A percentile compares a stretch with the other conserved stretches of the same genome.
Evolutionary conservation across 1,140 invertebrate species (phyloP).

Genomic region (Euglossa dilemma): DNA sequence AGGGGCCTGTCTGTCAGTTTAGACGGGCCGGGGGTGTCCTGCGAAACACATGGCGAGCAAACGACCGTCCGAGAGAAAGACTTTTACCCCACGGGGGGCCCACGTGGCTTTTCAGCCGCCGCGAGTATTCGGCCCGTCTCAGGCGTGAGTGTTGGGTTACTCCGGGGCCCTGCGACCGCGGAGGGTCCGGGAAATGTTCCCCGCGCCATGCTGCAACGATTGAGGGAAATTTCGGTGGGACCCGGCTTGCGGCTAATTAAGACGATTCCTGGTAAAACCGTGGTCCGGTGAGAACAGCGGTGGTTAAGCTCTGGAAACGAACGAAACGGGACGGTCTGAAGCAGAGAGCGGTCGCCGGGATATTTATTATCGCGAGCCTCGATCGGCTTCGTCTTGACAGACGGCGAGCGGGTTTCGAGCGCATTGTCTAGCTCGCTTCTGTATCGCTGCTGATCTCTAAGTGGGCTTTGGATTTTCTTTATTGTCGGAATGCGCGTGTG

Average conservation of each 20-base stretch:
- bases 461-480: neutral
- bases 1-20: conserved; percentile 15
- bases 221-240: conserved; percentile 3
- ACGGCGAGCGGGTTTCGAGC: neutral
- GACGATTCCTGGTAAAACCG: conserved; percentile 10
- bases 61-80: conserved; percentile 75
- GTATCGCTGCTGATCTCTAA: neutral
- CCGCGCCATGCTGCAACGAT: conserved; percentile 15
- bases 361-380: neutral
- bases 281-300: neutral
- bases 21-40: neutral
- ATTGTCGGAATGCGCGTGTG: neutral
- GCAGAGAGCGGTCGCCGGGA: neutral
- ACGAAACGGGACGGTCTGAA: neutral
- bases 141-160: conserved; percentile 70
- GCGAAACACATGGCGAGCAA: conserved; percentile 79
- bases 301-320: neutral
- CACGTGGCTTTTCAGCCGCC: conserved; percentile 71
- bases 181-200: conserved; percentile 26
- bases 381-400: neutral
- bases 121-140: conserved; percentile 41
- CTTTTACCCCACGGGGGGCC: conserved; percentile 76
- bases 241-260: conserved; percentile 29
- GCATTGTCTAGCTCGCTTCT: neutral
- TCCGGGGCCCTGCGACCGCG: conserved; percentile 40